A percentile compares a stretch with the other conserved stretches of the same genome.
Conservation (phyloP, 2,113 vertebrate species). For the Regulus satrapa region DNA sequence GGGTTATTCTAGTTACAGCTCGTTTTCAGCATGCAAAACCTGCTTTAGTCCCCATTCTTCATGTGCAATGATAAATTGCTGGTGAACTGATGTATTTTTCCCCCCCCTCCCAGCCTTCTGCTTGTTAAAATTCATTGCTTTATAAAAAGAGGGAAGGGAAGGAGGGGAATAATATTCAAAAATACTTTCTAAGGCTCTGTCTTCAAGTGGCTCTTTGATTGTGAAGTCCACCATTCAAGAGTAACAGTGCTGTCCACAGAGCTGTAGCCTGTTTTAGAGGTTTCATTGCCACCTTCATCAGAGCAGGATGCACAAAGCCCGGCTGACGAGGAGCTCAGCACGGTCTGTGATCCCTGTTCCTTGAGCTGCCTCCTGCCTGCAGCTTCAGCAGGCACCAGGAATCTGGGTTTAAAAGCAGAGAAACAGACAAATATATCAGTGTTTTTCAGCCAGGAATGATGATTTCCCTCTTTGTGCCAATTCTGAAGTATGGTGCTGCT, state of each 20-base stretch:
- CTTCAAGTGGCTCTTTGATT: neutral
- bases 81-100: neutral
- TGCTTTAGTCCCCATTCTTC: neutral
- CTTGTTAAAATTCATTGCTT: neutral
- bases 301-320: neutral
- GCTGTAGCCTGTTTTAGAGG: neutral
- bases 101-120: accelerated
- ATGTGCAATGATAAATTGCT: neutral
- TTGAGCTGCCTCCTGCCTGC: neutral
- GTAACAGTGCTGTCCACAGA: neutral
- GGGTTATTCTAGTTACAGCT: neutral
- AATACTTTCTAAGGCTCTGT: neutral
- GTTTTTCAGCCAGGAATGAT: neutral
- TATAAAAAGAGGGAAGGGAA: too few relatives aligned
- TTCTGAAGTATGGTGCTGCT: neutral
- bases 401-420: neutral
- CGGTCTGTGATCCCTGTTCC: neutral
- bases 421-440: neutral
- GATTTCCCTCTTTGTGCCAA: accelerated
- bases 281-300: neutral
- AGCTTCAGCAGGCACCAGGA: neutral
- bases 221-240: neutral
- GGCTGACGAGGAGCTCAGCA: neutral
- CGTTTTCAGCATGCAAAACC: neutral
- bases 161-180: neutral